Percentiles rank a stretch among this genome's conserved stretches.
These are phyloP conservation scores for Dynastes maya DNA, from an alignment of 2,888 invertebrate genomes.

Conservation along the genomic window DNA sequence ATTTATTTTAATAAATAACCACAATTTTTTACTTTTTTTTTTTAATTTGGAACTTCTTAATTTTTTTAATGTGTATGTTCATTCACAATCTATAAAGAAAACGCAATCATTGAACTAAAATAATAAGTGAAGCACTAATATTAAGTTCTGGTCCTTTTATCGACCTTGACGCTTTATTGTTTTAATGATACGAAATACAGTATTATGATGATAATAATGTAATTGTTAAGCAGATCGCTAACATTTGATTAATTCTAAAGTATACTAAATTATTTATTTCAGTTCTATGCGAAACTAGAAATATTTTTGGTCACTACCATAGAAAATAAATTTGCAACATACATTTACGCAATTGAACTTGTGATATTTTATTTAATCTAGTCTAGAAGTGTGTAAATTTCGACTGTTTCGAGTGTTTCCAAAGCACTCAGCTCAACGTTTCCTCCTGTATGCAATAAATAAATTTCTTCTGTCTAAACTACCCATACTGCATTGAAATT, in stretches of 20 bases:
- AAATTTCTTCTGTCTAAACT: conserved; percentile 1
- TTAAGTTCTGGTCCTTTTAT: too few species aligned
- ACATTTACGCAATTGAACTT: conserved; percentile 34
- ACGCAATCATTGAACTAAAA: too few species aligned
- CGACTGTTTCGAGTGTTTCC: conserved; percentile 22
- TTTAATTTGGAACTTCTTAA: too few species aligned
- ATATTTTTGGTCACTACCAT: not conserved
- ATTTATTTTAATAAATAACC: too few species aligned
- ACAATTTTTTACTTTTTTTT: too few species aligned
- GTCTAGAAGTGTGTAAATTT: conserved; percentile 39
- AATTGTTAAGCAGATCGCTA: not conserved
- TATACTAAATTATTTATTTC: not conserved
- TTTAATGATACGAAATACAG: not conserved
- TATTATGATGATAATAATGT: conserved; percentile 11
- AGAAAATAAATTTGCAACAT: conserved; percentile 1
- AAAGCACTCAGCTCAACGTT: conserved; percentile 9
- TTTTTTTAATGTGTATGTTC: too few species aligned
- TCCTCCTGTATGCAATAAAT: conserved; percentile 32
- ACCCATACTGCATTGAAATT: conserved; percentile 28
- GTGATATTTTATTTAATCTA: conserved; percentile 46
- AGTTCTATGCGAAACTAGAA: not conserved
- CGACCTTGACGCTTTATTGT: too few species aligned
- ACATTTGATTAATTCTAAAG: too few species aligned
- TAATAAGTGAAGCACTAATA: too few species aligned
- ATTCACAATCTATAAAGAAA: too few species aligned